Conservation (phyloP, 2,888 invertebrate species). For the Ethmia dodecea region DNA sequence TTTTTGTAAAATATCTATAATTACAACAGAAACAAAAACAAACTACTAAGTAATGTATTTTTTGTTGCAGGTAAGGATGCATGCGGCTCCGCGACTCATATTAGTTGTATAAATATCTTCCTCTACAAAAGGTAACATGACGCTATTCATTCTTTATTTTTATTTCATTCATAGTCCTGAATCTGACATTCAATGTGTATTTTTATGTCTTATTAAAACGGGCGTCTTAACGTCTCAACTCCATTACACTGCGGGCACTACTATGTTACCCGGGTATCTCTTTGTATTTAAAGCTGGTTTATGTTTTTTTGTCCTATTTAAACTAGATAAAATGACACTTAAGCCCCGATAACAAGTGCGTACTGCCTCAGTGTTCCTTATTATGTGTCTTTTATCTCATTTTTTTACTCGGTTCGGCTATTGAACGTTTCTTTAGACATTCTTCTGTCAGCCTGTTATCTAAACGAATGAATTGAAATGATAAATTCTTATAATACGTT, state of each 20-base stretch:
- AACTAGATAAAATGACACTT: constrained; percentile 15
- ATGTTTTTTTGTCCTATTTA: constrained; percentile 12
- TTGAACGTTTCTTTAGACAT: constrained; percentile 11
- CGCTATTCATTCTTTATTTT: constrained; percentile 12
- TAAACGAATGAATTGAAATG: constrained; percentile 10
- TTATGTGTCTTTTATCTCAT: constrained; percentile 8
- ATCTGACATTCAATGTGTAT: constrained; percentile 7
- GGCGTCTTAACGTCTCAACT: constrained; percentile 13
- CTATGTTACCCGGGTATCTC: constrained; percentile 10
- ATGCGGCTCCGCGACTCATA: background rate
- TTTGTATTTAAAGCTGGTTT: constrained; percentile 15
- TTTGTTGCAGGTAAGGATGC: constrained; percentile 13
- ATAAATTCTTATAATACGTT: constrained; percentile 6
- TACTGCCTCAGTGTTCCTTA: constrained; percentile 8
- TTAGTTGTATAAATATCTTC: constrained; percentile 6
- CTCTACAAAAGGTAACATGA: constrained; percentile 9
- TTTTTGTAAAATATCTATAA: too few relatives aligned
- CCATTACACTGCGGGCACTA: constrained; percentile 12
- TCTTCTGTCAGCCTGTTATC: constrained; percentile 11
- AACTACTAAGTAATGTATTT: too few relatives aligned
- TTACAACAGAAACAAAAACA: too few relatives aligned
- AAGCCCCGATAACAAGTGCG: constrained; percentile 13
- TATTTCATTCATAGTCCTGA: constrained; percentile 10
- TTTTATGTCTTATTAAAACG: constrained; percentile 9
- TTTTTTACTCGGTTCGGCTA: constrained; percentile 5